These are phyloP conservation scores for Dreissena polymorpha DNA, from an alignment of 1,140 invertebrate genomes.

Conservation along the genomic window DNA sequence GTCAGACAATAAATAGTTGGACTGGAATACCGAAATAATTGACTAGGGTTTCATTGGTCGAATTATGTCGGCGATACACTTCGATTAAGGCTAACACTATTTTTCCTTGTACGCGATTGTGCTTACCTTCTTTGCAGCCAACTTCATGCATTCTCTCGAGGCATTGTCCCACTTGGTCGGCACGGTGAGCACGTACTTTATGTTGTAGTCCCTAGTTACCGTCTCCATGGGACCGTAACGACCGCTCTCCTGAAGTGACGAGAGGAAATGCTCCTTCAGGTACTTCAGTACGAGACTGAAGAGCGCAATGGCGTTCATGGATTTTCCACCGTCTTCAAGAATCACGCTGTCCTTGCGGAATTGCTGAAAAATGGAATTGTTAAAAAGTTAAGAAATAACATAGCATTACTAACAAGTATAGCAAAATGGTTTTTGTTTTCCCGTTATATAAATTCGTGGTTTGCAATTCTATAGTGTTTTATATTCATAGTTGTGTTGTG, in stretches of 20 bases:
- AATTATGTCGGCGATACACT: too few species aligned
- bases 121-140: conserved; percentile 45
- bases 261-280: conserved; percentile 24
- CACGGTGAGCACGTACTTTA: conserved; percentile 40
- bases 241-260: conserved; percentile 21
- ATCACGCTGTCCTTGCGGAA: conserved; percentile 48
- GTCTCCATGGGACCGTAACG: conserved; percentile 11
- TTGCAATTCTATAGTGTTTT: too few species aligned
- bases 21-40: too few species aligned
- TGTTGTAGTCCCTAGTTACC: not conserved
- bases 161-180: conserved; percentile 48
- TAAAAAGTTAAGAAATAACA: too few species aligned
- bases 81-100: too few species aligned
- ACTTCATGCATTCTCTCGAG: conserved; percentile 40
- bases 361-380: conserved; percentile 15
- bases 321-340: conserved; percentile 51
- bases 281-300: conserved; percentile 35
- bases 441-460: too few species aligned
- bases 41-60: too few species aligned
- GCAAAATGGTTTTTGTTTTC: too few species aligned
- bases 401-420: too few species aligned
- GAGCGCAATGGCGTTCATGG: conserved; percentile 27
- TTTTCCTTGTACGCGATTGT: not conserved
- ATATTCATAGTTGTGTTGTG: too few species aligned
- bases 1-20: too few species aligned